Evolutionary conservation across 2,888 invertebrate genomes (phyloP), one percentile per base, ranked within the genome.

Genomic region (Oithona nana): DNA sequence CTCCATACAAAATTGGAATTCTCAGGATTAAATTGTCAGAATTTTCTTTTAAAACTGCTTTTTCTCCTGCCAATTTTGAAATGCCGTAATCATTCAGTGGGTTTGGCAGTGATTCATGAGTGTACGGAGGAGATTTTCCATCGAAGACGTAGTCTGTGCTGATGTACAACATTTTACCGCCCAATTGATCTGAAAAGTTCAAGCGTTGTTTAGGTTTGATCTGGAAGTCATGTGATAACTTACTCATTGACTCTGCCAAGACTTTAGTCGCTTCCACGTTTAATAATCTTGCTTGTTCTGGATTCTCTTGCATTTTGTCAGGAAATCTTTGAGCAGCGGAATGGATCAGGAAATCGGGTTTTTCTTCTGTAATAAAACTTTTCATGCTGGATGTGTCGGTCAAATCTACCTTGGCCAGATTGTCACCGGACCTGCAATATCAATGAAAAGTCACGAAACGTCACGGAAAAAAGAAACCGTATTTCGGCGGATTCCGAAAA

Each of bases 71-170:
- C 39, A 72, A 68, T 68, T 78, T 78, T 54, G 74, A 73, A 48
- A 69, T 66, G 2, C 78, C 78, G 69, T 78, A 78, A 58, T 71
- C 71, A 67, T 78, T 78, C 0, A 78, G 66, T 6, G 78, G 78
- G 65, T 73, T 74, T 1, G 76, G 70, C 31, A 65, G 63, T 63
- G 70, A 74, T 39, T 69, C 68, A 48, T 71, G 71, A 48, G 67
- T 69, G 67, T 76, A 77, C 0, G 78, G 78, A 39, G 77, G 74
- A 51, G 68, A 69, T 8, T 68, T 72, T 1, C 78, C 78, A 71
- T 78, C 76, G 71, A 78, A 78, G 2, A 78, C 77, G 69, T 78
- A 78, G 67, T 78, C 77, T 57, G 77, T 77, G 67, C 77, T 77
- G 51, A 78, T 75, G 68, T 73, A 77, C 4, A 78, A 64, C 4